Percentiles rank a stretch among this genome's conserved stretches.
Evolutionary conservation across 2,888 invertebrate genomes (phyloP).

Genomic region (Deladenus siricidicola): DNA sequence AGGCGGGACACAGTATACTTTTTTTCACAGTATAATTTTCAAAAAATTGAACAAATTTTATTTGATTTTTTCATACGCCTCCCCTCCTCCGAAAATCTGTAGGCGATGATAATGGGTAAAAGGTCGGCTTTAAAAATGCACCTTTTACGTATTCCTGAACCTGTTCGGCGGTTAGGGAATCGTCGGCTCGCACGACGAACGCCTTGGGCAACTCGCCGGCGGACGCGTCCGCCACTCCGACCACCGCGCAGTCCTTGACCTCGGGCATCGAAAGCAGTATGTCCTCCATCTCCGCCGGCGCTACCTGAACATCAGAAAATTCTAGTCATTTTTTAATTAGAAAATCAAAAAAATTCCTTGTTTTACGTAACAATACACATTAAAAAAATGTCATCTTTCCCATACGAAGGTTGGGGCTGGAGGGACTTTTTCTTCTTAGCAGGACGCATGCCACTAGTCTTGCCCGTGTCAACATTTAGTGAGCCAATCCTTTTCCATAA

Average conservation of each 20-base stretch:
- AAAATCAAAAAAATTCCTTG: neutral
- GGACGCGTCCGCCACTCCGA: slow-evolving; percentile 65
- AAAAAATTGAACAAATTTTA: neutral
- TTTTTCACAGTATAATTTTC: neutral
- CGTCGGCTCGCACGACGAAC: slow-evolving; percentile 32
- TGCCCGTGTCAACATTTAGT: neutral
- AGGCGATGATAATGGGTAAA: too few species aligned
- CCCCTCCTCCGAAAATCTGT: too few species aligned
- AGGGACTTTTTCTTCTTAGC: too few species aligned
- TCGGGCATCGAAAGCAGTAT: slow-evolving; percentile 66
- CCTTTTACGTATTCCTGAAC: slow-evolving; percentile 26
- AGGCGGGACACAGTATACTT: too few species aligned
- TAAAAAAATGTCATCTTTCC: too few species aligned
- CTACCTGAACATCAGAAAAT: slow-evolving; percentile 61
- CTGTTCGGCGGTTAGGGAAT: slow-evolving; percentile 19
- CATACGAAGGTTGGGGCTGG: too few species aligned
- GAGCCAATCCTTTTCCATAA: too few species aligned
- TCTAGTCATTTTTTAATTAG: neutral
- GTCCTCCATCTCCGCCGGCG: slow-evolving; percentile 79
- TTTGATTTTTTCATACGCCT: neutral
- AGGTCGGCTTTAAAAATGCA: too few species aligned
- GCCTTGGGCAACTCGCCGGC: slow-evolving; percentile 55
- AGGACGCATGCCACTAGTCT: neutral
- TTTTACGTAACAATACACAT: neutral
- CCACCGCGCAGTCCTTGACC: slow-evolving; percentile 72